phyloP scores from a whole-genome alignment of 2,888 invertebrate genomes.

The Caenorhabditis sinica region DNA sequence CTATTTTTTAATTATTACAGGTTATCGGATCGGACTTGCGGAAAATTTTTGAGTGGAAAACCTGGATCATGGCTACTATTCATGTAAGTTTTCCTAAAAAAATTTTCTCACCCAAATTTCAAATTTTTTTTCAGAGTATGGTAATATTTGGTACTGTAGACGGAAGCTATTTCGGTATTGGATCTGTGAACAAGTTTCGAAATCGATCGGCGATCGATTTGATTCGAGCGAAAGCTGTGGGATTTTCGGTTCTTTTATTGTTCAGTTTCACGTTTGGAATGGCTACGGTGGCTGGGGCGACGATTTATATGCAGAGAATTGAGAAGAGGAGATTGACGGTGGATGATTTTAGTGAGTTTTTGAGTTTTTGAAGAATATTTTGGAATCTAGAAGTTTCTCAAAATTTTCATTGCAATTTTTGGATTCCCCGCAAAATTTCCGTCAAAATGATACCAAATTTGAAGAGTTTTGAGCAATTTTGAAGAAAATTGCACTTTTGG shows the following conservation, averaged over 20 bases:
- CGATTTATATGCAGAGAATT: not conserved
- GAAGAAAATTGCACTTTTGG: not conserved
- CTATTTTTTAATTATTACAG: slow-evolving; percentile 7
- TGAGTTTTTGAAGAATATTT: not conserved
- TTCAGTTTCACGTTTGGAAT: slow-evolving; percentile 18
- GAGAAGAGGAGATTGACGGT: not conserved
- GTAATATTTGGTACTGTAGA: slow-evolving; percentile 16
- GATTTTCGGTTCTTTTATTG: not conserved
- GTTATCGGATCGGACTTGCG: not conserved
- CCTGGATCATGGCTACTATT: slow-evolving; percentile 21
- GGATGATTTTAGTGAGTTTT: slow-evolving; percentile 10
- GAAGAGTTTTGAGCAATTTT: not conserved
- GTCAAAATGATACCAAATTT: too few species aligned
- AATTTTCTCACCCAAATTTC: not conserved
- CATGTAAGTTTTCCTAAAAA: slow-evolving; percentile 14
- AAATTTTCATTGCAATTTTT: not conserved
- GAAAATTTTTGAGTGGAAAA: not conserved
- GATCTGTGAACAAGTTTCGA: slow-evolving; percentile 10
- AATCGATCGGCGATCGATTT: slow-evolving; percentile 6
- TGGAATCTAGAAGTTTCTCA: not conserved
- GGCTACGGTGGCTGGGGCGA: not conserved
- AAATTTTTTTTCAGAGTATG: slow-evolving; percentile 26
- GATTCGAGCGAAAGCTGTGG: not conserved
- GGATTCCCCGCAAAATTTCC: not conserved
- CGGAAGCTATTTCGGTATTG: slow-evolving; percentile 7